These are phyloP conservation scores for Sorex maritimensis DNA, from an alignment of 2,797 vertebrate species.

Conservation along the genomic window DNA sequence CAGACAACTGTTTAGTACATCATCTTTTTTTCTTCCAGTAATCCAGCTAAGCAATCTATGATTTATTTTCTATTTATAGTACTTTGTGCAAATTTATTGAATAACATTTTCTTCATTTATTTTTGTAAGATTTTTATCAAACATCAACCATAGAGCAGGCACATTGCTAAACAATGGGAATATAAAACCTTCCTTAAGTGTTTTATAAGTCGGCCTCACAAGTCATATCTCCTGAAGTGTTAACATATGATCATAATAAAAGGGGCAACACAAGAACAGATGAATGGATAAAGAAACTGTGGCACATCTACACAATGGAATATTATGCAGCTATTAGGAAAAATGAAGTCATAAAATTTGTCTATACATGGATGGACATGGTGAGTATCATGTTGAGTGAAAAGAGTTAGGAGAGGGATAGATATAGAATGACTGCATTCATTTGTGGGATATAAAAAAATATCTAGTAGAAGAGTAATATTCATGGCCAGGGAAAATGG, in stretches of 20 bases:
- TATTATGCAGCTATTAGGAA: no score
- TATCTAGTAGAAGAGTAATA: no score
- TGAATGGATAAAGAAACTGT: no score
- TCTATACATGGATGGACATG: no score
- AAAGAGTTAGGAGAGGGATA: no score
- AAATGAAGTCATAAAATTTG: no score
- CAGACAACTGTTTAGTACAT: background rate
- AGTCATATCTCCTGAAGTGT: background rate
- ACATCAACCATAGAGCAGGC: background rate
- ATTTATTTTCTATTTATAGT: background rate
- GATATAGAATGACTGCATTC: no score
- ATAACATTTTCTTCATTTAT: constrained; percentile 1
- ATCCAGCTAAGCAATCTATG: background rate
- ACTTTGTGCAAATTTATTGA: background rate
- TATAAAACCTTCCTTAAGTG: background rate
- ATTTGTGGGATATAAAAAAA: no score
- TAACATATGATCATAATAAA: background rate
- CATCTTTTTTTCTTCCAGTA: background rate
- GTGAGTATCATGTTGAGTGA: no score
- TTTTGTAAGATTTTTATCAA: constrained; percentile 10
- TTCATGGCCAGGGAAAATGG: no score
- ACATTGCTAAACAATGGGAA: background rate
- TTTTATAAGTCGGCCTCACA: background rate
- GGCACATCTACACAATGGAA: no score
- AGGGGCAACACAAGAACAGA: background rate